These are phyloP conservation scores for Drosophila baimaii DNA, from an alignment of 1,140 invertebrate species.

Conservation along the genomic window DNA sequence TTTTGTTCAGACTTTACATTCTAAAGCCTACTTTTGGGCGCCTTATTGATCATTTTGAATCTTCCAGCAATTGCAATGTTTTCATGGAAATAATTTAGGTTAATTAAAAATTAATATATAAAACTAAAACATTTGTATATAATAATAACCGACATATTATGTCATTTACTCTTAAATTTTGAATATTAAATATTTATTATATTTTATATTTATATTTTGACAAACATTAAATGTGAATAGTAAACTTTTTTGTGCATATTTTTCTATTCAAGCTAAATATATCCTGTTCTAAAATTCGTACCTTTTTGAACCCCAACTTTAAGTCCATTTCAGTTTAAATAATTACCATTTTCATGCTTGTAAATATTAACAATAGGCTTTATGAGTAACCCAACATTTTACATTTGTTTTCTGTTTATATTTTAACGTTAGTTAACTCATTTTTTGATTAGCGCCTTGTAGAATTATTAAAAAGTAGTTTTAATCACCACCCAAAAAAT, in stretches of 20 bases:
- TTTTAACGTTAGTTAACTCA: neutral
- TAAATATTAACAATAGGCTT: conserved; percentile 14
- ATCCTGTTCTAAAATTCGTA: too few relatives aligned
- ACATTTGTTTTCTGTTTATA: neutral
- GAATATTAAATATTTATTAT: too few relatives aligned
- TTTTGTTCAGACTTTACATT: too few relatives aligned
- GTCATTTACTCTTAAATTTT: too few relatives aligned
- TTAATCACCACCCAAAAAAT: neutral
- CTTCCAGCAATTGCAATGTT: neutral
- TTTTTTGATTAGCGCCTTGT: neutral
- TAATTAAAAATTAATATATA: too few relatives aligned
- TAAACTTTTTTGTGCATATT: neutral
- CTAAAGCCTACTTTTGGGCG: too few relatives aligned
- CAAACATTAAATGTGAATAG: neutral
- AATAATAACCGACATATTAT: too few relatives aligned
- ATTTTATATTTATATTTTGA: neutral
- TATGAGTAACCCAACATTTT: neutral
- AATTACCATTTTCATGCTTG: neutral
- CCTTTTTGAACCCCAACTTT: neutral
- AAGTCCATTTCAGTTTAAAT: conserved; percentile 25
- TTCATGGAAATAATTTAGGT: too few relatives aligned
- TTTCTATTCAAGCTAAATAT: neutral
- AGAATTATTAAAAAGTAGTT: neutral
- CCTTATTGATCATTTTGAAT: too few relatives aligned
- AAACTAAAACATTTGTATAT: too few relatives aligned